Conservation (phyloP, 2,888 invertebrate genomes). For the Danaus chrysippus region DNA sequence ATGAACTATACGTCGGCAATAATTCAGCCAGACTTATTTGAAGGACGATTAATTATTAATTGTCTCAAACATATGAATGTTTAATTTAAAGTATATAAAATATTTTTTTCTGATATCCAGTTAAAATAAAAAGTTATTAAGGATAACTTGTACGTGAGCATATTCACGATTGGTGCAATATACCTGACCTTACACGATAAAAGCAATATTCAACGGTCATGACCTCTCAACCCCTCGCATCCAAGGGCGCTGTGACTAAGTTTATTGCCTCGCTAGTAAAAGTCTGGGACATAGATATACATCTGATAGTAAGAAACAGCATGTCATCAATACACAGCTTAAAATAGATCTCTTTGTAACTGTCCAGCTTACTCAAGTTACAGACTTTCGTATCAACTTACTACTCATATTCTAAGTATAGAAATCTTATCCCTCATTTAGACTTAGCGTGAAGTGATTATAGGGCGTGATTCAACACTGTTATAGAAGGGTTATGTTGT, state of each 20-base stretch:
- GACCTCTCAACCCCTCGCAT: constrained; percentile 5
- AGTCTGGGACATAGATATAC: background rate
- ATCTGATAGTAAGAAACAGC: constrained; percentile 1
- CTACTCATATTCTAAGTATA: constrained; percentile 31
- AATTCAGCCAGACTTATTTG: too few species aligned
- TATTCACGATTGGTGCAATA: background rate
- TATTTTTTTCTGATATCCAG: too few species aligned
- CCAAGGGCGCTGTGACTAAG: constrained; percentile 5
- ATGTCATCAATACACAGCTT: constrained; percentile 19
- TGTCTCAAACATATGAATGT: too few species aligned
- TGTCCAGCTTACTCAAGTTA: constrained; percentile 29
- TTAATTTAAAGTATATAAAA: too few species aligned
- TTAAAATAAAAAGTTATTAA: too few species aligned
- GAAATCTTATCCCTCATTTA: constrained; percentile 22
- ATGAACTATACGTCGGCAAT: too few species aligned
- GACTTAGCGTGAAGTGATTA: constrained; percentile 10
- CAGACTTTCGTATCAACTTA: constrained; percentile 29
- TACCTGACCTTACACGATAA: background rate
- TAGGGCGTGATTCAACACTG: constrained; percentile 12
- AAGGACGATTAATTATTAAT: too few species aligned
- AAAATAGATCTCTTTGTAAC: constrained; percentile 27
- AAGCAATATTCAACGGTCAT: background rate
- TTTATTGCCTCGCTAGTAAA: constrained; percentile 10
- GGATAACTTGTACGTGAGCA: background rate
- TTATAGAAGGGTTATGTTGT: background rate